Evolutionary conservation across 2,113 vertebrate species (phyloP).

Genomic region (Dicrurus megarhynchus): DNA sequence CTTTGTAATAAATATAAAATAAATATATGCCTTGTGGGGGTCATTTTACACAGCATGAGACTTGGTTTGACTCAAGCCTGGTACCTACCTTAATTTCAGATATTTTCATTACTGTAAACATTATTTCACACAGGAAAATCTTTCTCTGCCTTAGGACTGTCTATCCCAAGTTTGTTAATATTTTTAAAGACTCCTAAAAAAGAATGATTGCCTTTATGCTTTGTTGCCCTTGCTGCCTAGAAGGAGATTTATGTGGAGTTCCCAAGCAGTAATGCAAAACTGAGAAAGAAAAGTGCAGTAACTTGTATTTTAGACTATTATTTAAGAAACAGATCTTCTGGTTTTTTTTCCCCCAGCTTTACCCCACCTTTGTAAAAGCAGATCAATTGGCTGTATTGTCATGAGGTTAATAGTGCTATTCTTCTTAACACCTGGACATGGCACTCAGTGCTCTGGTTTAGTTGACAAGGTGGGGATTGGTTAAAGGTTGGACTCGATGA

Average conservation of each 20-base stretch:
- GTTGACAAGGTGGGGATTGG: background rate
- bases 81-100: background rate
- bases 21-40: fast-evolving
- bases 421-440: background rate
- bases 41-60: background rate
- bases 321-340: background rate
- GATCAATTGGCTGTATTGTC: background rate
- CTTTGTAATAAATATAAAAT: background rate
- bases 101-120: background rate
- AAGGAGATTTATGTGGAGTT: background rate
- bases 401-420: background rate
- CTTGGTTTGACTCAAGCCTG: background rate
- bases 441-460: background rate
- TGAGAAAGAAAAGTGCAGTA: background rate
- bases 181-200: background rate
- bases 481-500: background rate
- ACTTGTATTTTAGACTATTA: background rate
- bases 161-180: background rate
- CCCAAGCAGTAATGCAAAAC: background rate
- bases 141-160: background rate
- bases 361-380: background rate
- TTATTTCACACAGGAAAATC: background rate
- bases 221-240: background rate
- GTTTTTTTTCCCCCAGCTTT: background rate
- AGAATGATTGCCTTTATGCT: background rate